Conservation (phyloP, 2,113 vertebrate genomes). For the Cranoglanis bouderius region DNA sequence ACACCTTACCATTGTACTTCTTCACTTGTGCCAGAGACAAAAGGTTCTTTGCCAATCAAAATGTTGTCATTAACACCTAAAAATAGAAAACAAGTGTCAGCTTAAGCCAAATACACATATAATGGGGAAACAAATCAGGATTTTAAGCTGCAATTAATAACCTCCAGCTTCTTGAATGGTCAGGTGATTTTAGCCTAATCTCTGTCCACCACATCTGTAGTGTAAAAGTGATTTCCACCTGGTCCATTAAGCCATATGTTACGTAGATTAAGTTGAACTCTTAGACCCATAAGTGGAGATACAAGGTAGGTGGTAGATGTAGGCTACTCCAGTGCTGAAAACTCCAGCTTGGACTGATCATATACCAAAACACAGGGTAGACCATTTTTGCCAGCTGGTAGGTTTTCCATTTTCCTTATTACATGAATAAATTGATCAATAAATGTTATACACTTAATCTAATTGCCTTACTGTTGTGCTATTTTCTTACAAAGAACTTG, state of each 20-base stretch:
- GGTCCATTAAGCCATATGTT: neutral
- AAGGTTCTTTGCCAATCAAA: slow-evolving; percentile 62
- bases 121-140: neutral
- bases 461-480: neutral
- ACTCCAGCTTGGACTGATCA: neutral
- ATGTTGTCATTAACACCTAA: slow-evolving; percentile 71
- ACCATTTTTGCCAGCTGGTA: neutral
- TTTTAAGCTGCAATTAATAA: neutral
- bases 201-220: neutral
- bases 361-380: neutral
- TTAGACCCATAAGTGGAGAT: neutral
- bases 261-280: neutral
- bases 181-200: neutral
- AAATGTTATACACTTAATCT: neutral
- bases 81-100: slow-evolving; percentile 19
- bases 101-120: neutral
- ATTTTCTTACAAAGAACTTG: neutral
- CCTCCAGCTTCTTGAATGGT: neutral
- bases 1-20: slow-evolving; percentile 64
- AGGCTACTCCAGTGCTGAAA: neutral
- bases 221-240: neutral
- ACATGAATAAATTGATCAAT: neutral
- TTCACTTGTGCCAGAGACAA: slow-evolving; percentile 60
- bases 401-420: neutral
- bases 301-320: neutral